Evolutionary conservation across 53 echinoderm and acorn worm species (phyloP), one percentile per base, ranked within the genome.

Genomic region (Crossaster papposus): DNA sequence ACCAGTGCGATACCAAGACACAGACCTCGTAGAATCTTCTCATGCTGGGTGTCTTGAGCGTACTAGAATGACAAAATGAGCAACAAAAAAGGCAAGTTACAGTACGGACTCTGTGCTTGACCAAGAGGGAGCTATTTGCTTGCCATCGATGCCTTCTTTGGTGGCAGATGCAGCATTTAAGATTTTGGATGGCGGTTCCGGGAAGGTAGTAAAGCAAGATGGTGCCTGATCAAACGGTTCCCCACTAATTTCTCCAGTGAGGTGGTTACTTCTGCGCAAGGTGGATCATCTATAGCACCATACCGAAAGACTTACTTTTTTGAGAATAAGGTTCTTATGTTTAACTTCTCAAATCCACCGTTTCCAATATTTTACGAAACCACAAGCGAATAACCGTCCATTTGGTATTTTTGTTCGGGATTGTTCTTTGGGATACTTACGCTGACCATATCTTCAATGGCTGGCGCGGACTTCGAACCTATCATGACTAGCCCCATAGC

Each of bases 1-100:
- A 97, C 97, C 95, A 97, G 79, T n/a, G 97, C 95, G 65, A 97
- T 97, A 2, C 97, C 97, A 20, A 97, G 92, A 86, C 95, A 97
- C 5, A 97, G 85, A n/a, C 97, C 97, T 34, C 97, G 82, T 30
- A 97, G 93, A 81, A 97, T 97, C 94, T 97, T 97, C 81, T 97
- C 97, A 78, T 97, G 97, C 83, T 97, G 97, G 15, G 97, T 97
- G 84, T 97, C 97, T 77, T 95, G 95, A 10, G 97, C 97, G 89
- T 97, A 97, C 97, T 97, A 79, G 14, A 65, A 83, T 14, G 4
- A 82, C 77, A 44, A 77, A 15, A 81, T 65, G 86, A 0, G 23
- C 54, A 68, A 4, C 12, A 4, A 15, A 15, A 58, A 2, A 58
- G 12, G 0, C 15, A 58, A 13, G 58, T 20, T 17, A 58, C 44